Conservation (phyloP, 2,888 invertebrate genomes). For the Polyommatus iphigenia region DNA sequence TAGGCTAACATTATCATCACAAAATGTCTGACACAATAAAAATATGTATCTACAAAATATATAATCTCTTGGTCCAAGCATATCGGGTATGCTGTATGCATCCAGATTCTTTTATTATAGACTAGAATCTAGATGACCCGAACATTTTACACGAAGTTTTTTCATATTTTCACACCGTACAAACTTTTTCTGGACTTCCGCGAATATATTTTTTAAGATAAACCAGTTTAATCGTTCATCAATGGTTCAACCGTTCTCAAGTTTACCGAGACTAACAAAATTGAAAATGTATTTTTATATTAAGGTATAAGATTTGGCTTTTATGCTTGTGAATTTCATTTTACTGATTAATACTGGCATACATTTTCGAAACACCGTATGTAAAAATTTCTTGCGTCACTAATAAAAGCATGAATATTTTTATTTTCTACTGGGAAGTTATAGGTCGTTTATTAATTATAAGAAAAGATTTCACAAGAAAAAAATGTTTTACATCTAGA, state of each 20-base stretch:
- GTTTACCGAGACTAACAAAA: too few relatives aligned
- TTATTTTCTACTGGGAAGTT: not conserved
- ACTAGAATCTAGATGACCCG: too few relatives aligned
- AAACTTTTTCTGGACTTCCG: not conserved
- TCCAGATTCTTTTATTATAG: not conserved
- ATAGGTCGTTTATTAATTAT: not conserved
- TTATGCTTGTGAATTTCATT: not conserved
- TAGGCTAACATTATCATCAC: not conserved
- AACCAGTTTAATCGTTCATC: too few relatives aligned
- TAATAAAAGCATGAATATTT: not conserved
- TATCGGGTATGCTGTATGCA: conserved; percentile 11
- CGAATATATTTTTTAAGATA: not conserved
- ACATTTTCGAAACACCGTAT: not conserved
- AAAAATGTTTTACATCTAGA: not conserved
- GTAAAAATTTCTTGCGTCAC: not conserved
- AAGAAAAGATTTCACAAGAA: too few relatives aligned
- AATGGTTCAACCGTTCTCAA: too few relatives aligned
- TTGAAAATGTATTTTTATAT: too few relatives aligned
- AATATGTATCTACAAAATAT: not conserved
- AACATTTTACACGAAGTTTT: not conserved
- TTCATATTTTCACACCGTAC: not conserved
- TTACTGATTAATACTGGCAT: not conserved
- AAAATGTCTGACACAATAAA: not conserved
- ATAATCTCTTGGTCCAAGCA: conserved; percentile 3
- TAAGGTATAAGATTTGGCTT: too few relatives aligned